Conservation (phyloP, 2,797 vertebrate genomes). For the Eutrigla gurnardus region DNA sequence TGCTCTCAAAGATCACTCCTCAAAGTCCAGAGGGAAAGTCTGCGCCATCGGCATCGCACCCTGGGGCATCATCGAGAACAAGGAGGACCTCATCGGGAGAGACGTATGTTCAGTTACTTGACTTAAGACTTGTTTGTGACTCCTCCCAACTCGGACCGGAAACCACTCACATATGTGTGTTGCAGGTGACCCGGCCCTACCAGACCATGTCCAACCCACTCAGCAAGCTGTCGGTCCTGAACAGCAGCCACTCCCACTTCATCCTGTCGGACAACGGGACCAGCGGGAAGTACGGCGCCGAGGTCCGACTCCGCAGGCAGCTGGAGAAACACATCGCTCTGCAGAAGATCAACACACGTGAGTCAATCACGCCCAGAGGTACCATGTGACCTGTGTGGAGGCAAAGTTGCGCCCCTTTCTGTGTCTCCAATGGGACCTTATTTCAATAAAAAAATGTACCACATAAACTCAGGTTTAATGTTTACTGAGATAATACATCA, state of each 20-base stretch:
- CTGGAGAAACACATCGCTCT: conserved; percentile 97
- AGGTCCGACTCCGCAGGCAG: conserved; percentile 92
- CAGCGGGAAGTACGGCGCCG: conserved; percentile 92
- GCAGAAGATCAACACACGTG: conserved; percentile 98
- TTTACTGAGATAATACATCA: too few relatives aligned
- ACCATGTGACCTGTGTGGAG: background rate
- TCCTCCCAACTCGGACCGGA: background rate
- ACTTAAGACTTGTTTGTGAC: background rate
- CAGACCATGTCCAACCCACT: conserved; percentile 97
- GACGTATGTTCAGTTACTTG: conserved; percentile 82
- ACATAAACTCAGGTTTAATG: too few relatives aligned
- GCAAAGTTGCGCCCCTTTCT: background rate
- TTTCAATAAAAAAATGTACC: too few relatives aligned
- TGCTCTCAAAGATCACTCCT: conserved; percentile 96
- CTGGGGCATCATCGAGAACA: conserved; percentile 97
- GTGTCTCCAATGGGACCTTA: too few relatives aligned
- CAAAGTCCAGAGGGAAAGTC: conserved; percentile 95
- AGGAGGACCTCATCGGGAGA: conserved; percentile 93
- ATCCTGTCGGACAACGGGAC: conserved; percentile 95
- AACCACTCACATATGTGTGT: background rate
- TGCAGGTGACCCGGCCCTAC: conserved; percentile 91
- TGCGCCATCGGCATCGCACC: conserved; percentile 96
- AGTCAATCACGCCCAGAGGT: conserved; percentile 70
- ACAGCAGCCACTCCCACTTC: conserved; percentile 95
- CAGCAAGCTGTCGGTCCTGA: conserved; percentile 92